A percentile compares a stretch with the other conserved stretches of the same genome.
phyloP scores from a whole-genome alignment of 2,888 invertebrate species.

The Drosophila sordidula region DNA sequence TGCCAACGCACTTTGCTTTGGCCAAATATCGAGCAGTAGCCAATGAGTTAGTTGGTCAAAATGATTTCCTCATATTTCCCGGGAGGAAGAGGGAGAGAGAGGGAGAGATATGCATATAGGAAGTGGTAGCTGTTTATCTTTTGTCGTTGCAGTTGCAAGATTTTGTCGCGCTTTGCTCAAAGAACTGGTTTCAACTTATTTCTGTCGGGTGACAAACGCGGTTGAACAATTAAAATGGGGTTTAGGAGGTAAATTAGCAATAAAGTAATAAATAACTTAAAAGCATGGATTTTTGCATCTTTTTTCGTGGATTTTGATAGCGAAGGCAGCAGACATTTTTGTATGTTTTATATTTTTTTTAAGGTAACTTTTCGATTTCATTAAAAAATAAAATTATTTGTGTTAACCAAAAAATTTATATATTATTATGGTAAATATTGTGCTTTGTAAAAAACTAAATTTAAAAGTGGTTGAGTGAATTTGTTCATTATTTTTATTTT shows the following conservation, averaged over 20 bases:
- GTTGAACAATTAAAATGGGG: not conserved
- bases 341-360: no score
- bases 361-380: no score
- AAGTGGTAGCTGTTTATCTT: slow-evolving; percentile 9
- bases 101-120: not conserved
- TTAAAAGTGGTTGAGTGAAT: no score
- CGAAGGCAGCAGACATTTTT: no score
- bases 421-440: no score
- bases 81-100: not conserved
- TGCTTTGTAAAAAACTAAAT: no score
- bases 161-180: slow-evolving; percentile 6
- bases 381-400: no score
- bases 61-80: slow-evolving; percentile 11
- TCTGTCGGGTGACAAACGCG: not conserved
- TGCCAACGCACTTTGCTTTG: slow-evolving; percentile 34
- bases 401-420: no score
- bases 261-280: not conserved
- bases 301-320: no score
- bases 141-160: slow-evolving; percentile 5
- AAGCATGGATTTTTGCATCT: no score
- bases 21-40: slow-evolving; percentile 31
- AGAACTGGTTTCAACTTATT: not conserved
- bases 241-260: not conserved
- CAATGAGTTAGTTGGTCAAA: slow-evolving; percentile 19
- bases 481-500: no score